phyloP scores from a whole-genome alignment of 2,113 vertebrate genomes.

The Serilophus lunatus region DNA sequence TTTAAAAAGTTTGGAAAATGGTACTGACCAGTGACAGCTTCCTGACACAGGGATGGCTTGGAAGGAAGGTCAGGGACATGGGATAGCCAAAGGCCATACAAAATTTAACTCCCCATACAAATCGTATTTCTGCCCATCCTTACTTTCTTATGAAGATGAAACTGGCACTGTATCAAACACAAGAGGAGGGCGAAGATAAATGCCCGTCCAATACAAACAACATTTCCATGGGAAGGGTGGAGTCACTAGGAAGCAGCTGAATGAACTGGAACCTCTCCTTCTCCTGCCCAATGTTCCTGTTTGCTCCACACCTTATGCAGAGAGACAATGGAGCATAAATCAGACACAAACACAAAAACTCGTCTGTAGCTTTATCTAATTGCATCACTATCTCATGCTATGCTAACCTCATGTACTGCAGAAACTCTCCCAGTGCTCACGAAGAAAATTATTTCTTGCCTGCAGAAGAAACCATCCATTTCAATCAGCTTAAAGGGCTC shows the following conservation, averaged over 20 bases:
- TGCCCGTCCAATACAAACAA: background rate
- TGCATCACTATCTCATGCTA: background rate
- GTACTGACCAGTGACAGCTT: background rate
- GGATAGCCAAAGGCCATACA: background rate
- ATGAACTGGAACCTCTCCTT: background rate
- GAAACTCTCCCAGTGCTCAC: background rate
- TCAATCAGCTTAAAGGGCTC: background rate
- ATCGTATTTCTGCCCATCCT: background rate
- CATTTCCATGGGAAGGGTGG: slow-evolving; percentile 24
- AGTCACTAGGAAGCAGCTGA: slow-evolving; percentile 24
- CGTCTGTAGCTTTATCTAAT: background rate
- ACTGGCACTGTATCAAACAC: background rate
- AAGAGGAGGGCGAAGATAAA: background rate
- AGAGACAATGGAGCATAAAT: background rate
- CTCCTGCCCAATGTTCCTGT: background rate
- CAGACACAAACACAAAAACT: background rate
- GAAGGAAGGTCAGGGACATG: background rate
- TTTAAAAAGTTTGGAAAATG: background rate
- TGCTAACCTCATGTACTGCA: background rate
- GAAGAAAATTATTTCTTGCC: background rate
- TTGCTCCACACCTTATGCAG: background rate
- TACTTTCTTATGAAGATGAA: background rate
- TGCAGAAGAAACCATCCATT: background rate
- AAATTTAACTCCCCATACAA: background rate
- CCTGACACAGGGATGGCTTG: background rate